phyloP scores from a whole-genome alignment of 2,797 vertebrate genomes.

The Cyprinella venusta region DNA sequence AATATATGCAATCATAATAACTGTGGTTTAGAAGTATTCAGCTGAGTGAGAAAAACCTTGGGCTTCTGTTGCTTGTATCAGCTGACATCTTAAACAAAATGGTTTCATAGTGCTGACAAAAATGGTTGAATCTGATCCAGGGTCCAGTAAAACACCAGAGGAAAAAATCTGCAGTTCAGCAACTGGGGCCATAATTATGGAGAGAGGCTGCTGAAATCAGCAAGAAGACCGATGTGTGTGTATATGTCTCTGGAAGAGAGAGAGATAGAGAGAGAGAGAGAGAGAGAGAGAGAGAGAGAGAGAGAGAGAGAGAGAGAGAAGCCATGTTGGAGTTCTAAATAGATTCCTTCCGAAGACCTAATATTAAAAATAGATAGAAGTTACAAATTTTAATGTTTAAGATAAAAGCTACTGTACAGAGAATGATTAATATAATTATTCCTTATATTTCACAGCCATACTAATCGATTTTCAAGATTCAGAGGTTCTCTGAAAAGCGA shows the following conservation, averaged over 20 bases:
- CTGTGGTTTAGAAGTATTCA: neutral
- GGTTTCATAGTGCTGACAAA: conserved; percentile 56
- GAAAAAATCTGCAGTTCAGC: conserved; percentile 82
- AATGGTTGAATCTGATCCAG: conserved; percentile 58
- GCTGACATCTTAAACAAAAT: conserved; percentile 52
- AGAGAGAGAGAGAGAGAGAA: conserved; percentile 47
- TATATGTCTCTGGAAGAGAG: conserved; percentile 2
- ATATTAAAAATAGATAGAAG: neutral
- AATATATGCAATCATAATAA: conserved; percentile 1
- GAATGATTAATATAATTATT: neutral
- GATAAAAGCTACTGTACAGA: neutral
- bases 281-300: conserved; percentile 34
- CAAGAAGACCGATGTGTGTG: conserved; percentile 68
- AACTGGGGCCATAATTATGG: conserved; percentile 79
- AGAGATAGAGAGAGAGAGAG: conserved; percentile 28
- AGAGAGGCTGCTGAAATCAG: conserved; percentile 82
- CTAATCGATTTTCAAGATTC: conserved; percentile 24
- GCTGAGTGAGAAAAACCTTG: conserved; percentile 22
- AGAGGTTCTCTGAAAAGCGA: neutral
- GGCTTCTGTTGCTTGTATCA: conserved; percentile 45
- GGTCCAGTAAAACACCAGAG: conserved; percentile 65
- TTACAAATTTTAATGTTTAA: neutral
- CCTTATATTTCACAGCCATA: neutral
- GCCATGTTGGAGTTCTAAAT: neutral
- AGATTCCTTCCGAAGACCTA: neutral